Evolutionary conservation across 2,797 vertebrate species (phyloP).

Genomic region (Psittacula derbiana): DNA sequence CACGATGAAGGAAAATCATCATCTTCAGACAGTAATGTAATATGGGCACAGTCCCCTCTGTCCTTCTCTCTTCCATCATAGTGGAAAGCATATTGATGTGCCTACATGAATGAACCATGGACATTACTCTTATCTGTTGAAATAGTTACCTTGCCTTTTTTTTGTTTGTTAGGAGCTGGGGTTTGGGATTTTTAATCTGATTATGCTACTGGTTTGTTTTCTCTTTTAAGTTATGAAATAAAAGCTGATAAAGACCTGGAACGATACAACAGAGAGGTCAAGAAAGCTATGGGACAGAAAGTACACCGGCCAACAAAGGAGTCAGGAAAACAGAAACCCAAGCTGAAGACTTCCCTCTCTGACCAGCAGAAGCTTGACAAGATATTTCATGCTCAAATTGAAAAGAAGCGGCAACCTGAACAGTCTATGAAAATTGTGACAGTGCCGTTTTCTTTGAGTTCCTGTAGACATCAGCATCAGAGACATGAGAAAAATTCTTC

Average conservation of each 20-base stretch:
- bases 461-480: conserved; percentile 77
- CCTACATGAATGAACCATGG: background rate
- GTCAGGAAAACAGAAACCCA: conserved; percentile 75
- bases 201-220: conserved; percentile 12
- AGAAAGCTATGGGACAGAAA: conserved; percentile 69
- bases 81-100: background rate
- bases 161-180: background rate
- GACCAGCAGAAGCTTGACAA: conserved; percentile 89
- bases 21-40: background rate
- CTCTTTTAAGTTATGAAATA: conserved; percentile 84
- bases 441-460: conserved; percentile 84
- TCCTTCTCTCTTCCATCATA: fast-evolving
- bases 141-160: background rate
- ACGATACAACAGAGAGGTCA: conserved; percentile 81
- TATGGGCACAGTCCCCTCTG: fast-evolving
- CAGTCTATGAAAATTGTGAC: conserved; percentile 63
- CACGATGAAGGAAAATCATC: background rate
- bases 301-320: conserved; percentile 55
- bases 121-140: background rate
- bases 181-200: background rate
- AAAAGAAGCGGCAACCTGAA: conserved; percentile 73
- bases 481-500: conserved; percentile 68
- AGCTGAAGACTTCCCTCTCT: conserved; percentile 79
- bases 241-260: conserved; percentile 84
- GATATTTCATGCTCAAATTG: conserved; percentile 81